Conservation (phyloP, 2,113 vertebrate genomes). For the Dicaeum eximium region DNA sequence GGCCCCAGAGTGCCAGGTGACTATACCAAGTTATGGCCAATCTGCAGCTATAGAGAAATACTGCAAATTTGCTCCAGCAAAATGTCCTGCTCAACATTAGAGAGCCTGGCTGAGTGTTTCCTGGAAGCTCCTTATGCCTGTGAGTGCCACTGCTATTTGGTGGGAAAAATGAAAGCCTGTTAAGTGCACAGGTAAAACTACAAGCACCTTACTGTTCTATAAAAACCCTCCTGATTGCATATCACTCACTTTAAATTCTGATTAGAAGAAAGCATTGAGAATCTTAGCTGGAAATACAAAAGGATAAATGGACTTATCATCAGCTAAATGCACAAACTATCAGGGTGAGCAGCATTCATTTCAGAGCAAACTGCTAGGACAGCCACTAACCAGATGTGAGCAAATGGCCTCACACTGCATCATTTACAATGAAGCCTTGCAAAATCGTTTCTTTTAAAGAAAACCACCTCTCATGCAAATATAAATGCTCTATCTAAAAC, state of each 20-base stretch:
- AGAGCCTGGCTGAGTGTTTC: background rate
- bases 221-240: constrained; percentile 45
- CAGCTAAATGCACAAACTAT: background rate
- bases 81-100: background rate
- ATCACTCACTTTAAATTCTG: constrained; percentile 34
- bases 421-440: background rate
- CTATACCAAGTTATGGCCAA: background rate
- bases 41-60: constrained; percentile 7
- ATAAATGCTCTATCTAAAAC: background rate
- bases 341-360: background rate
- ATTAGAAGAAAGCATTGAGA: constrained; percentile 26
- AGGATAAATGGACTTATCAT: constrained; percentile 23
- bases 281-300: constrained; percentile 1
- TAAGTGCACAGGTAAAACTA: background rate
- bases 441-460: background rate
- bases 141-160: background rate
- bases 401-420: background rate
- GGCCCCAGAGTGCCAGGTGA: background rate
- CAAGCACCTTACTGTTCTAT: constrained; percentile 8
- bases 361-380: background rate
- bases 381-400: background rate
- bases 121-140: background rate
- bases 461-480: background rate
- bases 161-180: background rate
- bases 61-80: background rate